These are phyloP conservation scores for Phocides pigmalion DNA, from an alignment of 1,140 invertebrate species.

Conservation along the genomic window DNA sequence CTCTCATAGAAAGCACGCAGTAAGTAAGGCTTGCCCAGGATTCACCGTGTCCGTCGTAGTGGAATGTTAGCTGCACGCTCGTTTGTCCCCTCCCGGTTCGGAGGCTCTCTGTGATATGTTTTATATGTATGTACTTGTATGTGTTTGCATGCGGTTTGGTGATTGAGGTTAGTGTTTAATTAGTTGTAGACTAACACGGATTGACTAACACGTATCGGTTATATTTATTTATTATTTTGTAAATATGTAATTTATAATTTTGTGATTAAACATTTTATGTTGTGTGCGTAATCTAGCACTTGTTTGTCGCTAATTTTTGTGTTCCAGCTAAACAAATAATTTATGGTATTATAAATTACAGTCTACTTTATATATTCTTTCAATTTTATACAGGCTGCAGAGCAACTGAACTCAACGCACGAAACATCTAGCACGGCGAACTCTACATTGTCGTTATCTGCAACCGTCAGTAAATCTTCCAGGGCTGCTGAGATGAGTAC, in stretches of 20 bases:
- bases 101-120: conserved; percentile 44
- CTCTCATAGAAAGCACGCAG: conserved; percentile 84
- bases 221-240: conserved; percentile 41
- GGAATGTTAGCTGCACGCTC: conserved; percentile 77
- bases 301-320: conserved; percentile 28
- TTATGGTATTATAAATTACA: neutral
- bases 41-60: conserved; percentile 64
- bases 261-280: conserved; percentile 12
- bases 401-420: conserved; percentile 64
- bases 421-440: conserved; percentile 43
- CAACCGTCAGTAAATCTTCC: conserved; percentile 46
- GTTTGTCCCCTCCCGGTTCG: conserved; percentile 55
- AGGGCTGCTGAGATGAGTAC: conserved; percentile 73
- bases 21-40: conserved; percentile 70
- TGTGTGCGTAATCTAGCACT: conserved; percentile 25
- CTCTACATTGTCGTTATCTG: conserved; percentile 41
- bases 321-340: conserved; percentile 37
- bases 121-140: conserved; percentile 44
- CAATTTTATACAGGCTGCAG: conserved; percentile 64
- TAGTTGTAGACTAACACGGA: conserved; percentile 51
- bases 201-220: conserved; percentile 58
- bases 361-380: conserved; percentile 35
- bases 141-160: conserved; percentile 42
- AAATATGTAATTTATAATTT: conserved; percentile 43
- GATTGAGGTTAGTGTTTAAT: conserved; percentile 34